Base-by-base conservation (phyloP, 2,888 invertebrate species). In the Glyphotaelius pellucidus region DNA sequence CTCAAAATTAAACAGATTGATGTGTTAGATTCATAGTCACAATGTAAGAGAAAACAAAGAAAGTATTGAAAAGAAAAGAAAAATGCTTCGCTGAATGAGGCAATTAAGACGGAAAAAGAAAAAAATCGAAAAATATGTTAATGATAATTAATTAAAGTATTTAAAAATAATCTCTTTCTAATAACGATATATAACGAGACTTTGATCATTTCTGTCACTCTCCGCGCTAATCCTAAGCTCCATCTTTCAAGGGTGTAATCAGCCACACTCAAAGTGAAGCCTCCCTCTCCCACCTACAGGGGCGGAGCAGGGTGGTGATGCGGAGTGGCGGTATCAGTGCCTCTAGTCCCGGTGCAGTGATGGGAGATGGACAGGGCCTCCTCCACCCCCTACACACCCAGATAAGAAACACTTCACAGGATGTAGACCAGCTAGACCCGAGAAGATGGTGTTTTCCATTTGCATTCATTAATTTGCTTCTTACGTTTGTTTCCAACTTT, bases 351-450 rank as follows among this genome's bases (percentile, higher is more conserved):
- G 19, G 31, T 19, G 31, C 83, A 83, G 5, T 83, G 9, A n/a
- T 3, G 86, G 30, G n/a, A 38, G 86, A 86, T 42, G 25, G 86
- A 47, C 86, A 42, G 42, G 11, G 2, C 31, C 84, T 25, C 19
- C 84, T n/a, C 84, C 19, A 7, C 32, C 81, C 31, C 25, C 35
- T 15, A 11, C 3, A 32, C 7, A 9, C 12, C 2, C 4, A 47
- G 86, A 86, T 86, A 86, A 86, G 86, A 35, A 86, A 86, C 47
- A 86, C 86, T 86, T 86, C 47, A 42, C 38, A 42, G 86, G 47
- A 42, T 47, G 42, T 42, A 42, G 15, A 9, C n/a, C 86, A 35
- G 81, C 84, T 35, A 84, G 84, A 2, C 31, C 14, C 30, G 67
- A 25, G 25, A 67, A 67, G 67, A 67, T 42, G 86, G 42, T 83